Conservation (phyloP, 2,113 vertebrate species). For the Dasypus novemcinctus region DNA sequence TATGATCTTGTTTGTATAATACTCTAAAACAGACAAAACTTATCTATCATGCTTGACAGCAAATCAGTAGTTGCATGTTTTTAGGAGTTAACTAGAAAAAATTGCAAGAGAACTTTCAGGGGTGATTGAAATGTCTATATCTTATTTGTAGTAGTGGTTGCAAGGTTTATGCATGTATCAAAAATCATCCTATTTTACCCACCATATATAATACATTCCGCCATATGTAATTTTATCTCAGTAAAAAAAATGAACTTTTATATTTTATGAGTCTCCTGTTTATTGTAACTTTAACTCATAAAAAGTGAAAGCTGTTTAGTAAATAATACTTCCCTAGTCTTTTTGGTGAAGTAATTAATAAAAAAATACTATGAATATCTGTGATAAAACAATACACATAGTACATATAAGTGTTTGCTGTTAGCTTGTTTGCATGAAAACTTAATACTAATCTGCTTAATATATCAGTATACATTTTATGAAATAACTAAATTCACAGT, state of each 20-base stretch:
- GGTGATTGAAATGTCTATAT: neutral
- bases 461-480: neutral
- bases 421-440: neutral
- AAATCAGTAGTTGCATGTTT: neutral
- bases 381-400: neutral
- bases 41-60: fast-evolving
- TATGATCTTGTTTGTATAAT: neutral
- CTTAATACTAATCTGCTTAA: neutral
- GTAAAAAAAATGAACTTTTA: neutral
- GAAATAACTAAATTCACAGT: neutral
- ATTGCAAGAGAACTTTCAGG: fast-evolving
- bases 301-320: neutral
- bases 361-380: neutral
- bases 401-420: neutral
- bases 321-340: neutral
- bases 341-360: neutral
- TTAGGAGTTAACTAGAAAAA: neutral
- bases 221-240: neutral
- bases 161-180: neutral
- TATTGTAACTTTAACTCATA: neutral
- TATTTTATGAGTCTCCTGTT: neutral
- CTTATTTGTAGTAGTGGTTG: neutral
- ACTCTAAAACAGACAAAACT: neutral
- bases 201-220: neutral
- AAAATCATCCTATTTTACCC: neutral